Evolutionary conservation across 2,888 invertebrate genomes (phyloP).

Genomic region (Fabriciana adippe): DNA sequence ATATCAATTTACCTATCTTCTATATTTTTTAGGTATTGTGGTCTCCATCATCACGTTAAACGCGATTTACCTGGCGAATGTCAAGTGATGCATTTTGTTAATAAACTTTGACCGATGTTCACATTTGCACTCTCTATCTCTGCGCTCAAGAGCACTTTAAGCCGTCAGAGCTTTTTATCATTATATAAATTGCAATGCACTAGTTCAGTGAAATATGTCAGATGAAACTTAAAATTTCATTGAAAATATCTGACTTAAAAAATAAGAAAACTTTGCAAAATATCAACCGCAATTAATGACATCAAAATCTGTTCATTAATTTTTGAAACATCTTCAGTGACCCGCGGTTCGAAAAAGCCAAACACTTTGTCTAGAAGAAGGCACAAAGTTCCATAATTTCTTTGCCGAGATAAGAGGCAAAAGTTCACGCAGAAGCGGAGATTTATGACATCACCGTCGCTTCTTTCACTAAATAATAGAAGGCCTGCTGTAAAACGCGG

Average conservation of each 20-base stretch:
- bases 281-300: conserved; percentile 26
- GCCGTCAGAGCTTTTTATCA: conserved; percentile 17
- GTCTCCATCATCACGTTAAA: background rate
- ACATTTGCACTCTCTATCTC: conserved; percentile 13
- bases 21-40: too few species aligned
- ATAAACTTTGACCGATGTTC: conserved; percentile 14
- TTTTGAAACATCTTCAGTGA: conserved; percentile 73
- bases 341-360: conserved; percentile 74
- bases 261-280: background rate
- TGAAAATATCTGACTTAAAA: background rate
- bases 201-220: background rate
- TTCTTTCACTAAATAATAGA: conserved; percentile 83
- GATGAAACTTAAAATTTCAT: background rate
- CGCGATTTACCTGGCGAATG: background rate
- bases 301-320: conserved; percentile 57
- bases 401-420: conserved; percentile 81
- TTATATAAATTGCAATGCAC: conserved; percentile 11
- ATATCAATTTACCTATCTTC: too few species aligned
- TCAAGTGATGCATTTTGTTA: conserved; percentile 7
- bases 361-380: conserved; percentile 81
- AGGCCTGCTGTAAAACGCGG: conserved; percentile 80
- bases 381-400: conserved; percentile 81
- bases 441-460: conserved; percentile 81
- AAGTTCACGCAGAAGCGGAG: conserved; percentile 81
- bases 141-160: conserved; percentile 16